A percentile compares a stretch with the other conserved stretches of the same genome.
phyloP scores from a whole-genome alignment of 2,113 vertebrate species.

The Equus przewalskii region DNA sequence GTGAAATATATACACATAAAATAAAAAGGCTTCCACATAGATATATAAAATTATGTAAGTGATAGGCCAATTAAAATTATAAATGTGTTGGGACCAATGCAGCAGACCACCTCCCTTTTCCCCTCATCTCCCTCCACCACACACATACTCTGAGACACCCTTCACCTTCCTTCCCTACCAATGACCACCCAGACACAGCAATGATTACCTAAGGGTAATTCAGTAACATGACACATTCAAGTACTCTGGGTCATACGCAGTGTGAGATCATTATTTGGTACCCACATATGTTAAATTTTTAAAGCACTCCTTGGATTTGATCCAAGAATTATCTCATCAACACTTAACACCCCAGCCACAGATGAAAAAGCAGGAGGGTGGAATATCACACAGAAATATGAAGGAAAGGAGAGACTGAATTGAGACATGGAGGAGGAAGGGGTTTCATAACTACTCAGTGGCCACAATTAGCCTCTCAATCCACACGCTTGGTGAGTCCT shows the following conservation, averaged over 20 bases:
- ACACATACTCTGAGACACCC: slow-evolving; percentile 23
- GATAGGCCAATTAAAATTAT: slow-evolving; percentile 52
- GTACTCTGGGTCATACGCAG: slow-evolving; percentile 67
- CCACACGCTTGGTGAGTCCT: neutral
- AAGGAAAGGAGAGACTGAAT: slow-evolving; percentile 29
- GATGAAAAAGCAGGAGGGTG: slow-evolving; percentile 50
- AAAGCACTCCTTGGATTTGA: slow-evolving; percentile 62
- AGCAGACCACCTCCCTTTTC: neutral
- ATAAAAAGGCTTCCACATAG: slow-evolving; percentile 41
- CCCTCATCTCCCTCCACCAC: neutral
- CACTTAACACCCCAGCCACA: slow-evolving; percentile 66
- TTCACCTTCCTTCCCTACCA: neutral
- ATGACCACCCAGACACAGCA: slow-evolving; percentile 67
- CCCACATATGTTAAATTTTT: slow-evolving; percentile 77
- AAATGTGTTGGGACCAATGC: neutral
- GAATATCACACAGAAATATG: slow-evolving; percentile 52
- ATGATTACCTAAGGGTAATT: slow-evolving; percentile 77
- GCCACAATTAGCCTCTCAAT: neutral
- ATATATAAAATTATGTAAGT: slow-evolving; percentile 59
- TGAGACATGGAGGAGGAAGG: neutral
- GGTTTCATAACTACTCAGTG: neutral
- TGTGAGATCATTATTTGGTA: slow-evolving; percentile 64
- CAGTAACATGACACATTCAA: slow-evolving; percentile 57
- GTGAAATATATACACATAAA: slow-evolving; percentile 68
- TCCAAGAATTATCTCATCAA: slow-evolving; percentile 80